phyloP scores from a whole-genome alignment of 1,140 invertebrate genomes.

The Ips nitidus region DNA sequence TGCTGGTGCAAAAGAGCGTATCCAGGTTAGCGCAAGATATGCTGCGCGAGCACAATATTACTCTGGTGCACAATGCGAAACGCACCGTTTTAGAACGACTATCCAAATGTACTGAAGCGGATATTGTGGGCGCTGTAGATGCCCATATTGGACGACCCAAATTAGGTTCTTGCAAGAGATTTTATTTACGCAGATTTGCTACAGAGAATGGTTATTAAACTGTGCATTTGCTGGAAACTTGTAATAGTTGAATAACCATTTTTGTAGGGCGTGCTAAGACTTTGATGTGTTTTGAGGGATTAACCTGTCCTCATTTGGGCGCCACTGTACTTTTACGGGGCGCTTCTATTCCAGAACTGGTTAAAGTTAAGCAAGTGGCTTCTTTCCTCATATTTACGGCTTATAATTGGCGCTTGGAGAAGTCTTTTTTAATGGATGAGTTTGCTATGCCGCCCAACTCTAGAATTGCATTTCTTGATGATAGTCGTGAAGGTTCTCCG shows the following conservation, averaged over 20 bases:
- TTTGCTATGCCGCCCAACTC: slow-evolving; percentile 55
- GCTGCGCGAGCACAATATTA: slow-evolving; percentile 77
- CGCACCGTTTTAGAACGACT: slow-evolving; percentile 80
- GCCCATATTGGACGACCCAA: slow-evolving; percentile 79
- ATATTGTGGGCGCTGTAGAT: slow-evolving; percentile 89
- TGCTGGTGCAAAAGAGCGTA: slow-evolving; percentile 88
- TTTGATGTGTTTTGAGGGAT: slow-evolving; percentile 92
- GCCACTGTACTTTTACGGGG: slow-evolving; percentile 89
- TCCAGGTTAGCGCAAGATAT: slow-evolving; percentile 87
- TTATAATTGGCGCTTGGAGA: slow-evolving; percentile 92
- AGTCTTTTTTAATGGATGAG: slow-evolving; percentile 80
- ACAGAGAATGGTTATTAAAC: slow-evolving; percentile 56
- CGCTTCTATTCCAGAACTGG: slow-evolving; percentile 72
- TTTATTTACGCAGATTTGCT: slow-evolving; percentile 70
- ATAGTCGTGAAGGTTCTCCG: slow-evolving; percentile 47
- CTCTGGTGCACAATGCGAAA: slow-evolving; percentile 88
- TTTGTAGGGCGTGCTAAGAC: slow-evolving; percentile 63
- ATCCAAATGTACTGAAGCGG: slow-evolving; percentile 79
- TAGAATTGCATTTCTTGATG: slow-evolving; percentile 51
- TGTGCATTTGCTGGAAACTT: slow-evolving; percentile 7
- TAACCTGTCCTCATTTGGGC: slow-evolving; percentile 78
- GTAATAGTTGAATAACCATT: no score
- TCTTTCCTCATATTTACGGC: slow-evolving; percentile 80
- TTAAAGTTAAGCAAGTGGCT: slow-evolving; percentile 78
- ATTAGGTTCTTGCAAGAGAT: slow-evolving; percentile 84